Percentiles rank a stretch among this genome's conserved stretches.
Conservation (phyloP, 1,140 invertebrate species). For the Caenorhabditis tropicalis region DNA sequence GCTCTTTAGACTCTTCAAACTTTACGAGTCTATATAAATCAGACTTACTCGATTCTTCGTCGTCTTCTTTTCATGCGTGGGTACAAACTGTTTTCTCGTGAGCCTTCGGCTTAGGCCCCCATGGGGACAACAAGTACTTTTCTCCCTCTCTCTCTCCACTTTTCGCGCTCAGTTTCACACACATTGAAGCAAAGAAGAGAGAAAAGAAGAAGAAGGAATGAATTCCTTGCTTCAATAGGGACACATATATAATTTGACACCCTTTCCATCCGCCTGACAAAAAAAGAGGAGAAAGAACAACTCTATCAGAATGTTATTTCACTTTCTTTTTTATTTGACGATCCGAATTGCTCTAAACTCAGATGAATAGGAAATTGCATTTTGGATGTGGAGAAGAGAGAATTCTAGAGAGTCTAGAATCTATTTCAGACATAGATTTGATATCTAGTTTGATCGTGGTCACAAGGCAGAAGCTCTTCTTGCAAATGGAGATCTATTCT, state of each 20-base stretch:
- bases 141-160: neutral
- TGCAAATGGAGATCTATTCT: too few relatives aligned
- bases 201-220: neutral
- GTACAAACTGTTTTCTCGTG: conserved; percentile 31
- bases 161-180: neutral
- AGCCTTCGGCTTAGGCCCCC: neutral
- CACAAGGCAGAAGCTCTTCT: too few relatives aligned
- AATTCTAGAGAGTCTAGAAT: too few relatives aligned
- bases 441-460: too few relatives aligned
- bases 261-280: neutral
- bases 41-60: neutral
- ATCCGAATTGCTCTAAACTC: neutral
- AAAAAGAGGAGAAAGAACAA: neutral
- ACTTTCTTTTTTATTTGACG: neutral
- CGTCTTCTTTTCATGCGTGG: neutral
- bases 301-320: neutral
- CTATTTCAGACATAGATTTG: too few relatives aligned
- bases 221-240: neutral
- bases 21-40: neutral
- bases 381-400: neutral
- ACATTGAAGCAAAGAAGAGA: neutral
- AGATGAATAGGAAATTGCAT: neutral
- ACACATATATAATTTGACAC: conserved; percentile 21
- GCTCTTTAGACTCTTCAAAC: conserved; percentile 40
- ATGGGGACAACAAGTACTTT: neutral